Percentiles rank a stretch among this genome's conserved stretches.
phyloP scores from a whole-genome alignment of 2,888 invertebrate genomes.

The Euzophera pinguis region DNA sequence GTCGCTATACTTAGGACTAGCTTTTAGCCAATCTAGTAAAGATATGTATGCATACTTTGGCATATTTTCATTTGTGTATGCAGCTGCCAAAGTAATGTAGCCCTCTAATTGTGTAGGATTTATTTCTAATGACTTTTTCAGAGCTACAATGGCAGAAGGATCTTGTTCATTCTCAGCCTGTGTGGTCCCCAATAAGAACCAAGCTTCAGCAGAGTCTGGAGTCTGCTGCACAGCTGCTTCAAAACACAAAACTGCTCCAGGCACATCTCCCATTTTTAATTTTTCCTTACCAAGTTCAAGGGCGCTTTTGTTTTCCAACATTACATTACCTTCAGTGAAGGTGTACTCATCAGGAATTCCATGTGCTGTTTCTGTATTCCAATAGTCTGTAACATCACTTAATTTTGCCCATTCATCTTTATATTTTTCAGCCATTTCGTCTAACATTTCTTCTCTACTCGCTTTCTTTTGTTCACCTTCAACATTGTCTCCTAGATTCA shows the following conservation, averaged over 20 bases:
- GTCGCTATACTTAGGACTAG: constrained; percentile 90
- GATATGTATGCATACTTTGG: constrained; percentile 93
- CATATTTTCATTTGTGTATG: constrained; percentile 97
- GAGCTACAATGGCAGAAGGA: constrained; percentile 93
- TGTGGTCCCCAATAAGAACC: constrained; percentile 93
- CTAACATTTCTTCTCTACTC: constrained; percentile 60
- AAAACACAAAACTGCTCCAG: constrained; percentile 97
- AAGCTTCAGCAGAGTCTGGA: constrained; percentile 88
- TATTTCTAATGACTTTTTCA: constrained; percentile 90
- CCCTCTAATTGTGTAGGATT: constrained; percentile 90
- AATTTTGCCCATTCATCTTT: constrained; percentile 90
- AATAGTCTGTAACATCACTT: constrained; percentile 82
- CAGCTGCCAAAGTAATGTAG: constrained; percentile 94
- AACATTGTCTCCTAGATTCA: constrained; percentile 72
- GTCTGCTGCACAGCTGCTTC: constrained; percentile 95
- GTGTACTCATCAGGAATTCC: constrained; percentile 83
- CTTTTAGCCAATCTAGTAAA: constrained; percentile 87
- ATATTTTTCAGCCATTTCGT: constrained; percentile 80
- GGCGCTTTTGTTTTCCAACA: constrained; percentile 87
- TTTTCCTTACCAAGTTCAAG: constrained; percentile 92
- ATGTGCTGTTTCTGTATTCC: constrained; percentile 81
- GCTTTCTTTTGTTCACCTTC: constrained; percentile 57
- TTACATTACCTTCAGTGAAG: constrained; percentile 92
- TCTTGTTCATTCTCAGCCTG: constrained; percentile 99
- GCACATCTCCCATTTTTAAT: constrained; percentile 92